Conservation (phyloP, 1,140 invertebrate genomes). For the Bombus breviceps region DNA sequence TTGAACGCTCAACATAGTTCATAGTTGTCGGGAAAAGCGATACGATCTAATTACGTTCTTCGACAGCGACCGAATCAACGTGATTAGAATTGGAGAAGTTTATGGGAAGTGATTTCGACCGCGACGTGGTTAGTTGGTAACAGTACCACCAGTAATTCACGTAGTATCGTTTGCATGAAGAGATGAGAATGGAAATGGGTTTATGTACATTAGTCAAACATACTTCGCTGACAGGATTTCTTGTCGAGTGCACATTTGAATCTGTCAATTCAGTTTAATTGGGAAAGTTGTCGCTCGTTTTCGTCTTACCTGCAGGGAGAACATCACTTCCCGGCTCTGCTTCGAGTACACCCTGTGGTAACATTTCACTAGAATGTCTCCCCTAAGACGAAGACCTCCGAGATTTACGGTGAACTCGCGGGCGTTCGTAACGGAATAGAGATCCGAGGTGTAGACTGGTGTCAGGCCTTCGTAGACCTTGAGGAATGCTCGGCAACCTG, state of each 20-base stretch:
- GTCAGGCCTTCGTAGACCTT: conserved; percentile 93
- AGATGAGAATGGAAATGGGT: neutral
- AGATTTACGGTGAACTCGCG: conserved; percentile 89
- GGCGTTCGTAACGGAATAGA: conserved; percentile 82
- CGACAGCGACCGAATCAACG: neutral
- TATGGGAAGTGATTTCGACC: neutral
- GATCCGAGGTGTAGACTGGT: conserved; percentile 92
- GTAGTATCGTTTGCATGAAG: neutral
- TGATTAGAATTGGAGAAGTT: neutral
- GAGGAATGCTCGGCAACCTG: conserved; percentile 91
- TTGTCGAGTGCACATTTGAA: neutral
- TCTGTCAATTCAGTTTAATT: neutral
- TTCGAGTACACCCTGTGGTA: conserved; percentile 87
- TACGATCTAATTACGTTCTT: conserved; percentile 29
- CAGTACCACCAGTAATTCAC: neutral
- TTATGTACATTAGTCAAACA: neutral
- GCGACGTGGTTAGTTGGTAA: neutral
- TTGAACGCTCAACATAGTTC: too few species aligned
- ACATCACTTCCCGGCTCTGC: conserved; percentile 80
- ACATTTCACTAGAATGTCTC: conserved; percentile 95
- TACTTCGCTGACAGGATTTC: neutral
- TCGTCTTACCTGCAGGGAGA: conserved; percentile 79
- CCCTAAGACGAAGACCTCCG: conserved; percentile 89
- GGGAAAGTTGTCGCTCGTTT: neutral
- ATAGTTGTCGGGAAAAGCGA: conserved; percentile 4